Base-by-base conservation (phyloP, 2,888 invertebrate species). In the Lamproptera curius region DNA sequence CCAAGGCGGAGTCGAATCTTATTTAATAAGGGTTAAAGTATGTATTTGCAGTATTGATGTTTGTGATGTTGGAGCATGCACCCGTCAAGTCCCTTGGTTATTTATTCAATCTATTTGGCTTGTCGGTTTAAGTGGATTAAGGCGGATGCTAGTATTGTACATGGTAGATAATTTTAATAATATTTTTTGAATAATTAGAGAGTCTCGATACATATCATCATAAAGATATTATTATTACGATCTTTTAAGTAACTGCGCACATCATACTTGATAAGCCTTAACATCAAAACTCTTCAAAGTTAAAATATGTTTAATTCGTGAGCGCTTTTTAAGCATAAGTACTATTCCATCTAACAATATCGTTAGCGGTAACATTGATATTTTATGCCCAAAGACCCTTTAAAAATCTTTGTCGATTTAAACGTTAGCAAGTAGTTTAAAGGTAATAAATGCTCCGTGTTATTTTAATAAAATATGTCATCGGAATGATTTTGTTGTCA, bases 11-110 rank as follows among this genome's bases (percentile, higher is more conserved):
- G 16, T 38, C 44, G 26, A 45, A 28, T 13, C 37, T 48, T 41
- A 42, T 46, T 42, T 43, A 43, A 42, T 52, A 40, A 49, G 15
- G 40, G 31, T 35, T 36, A 36, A 28, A 35, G 36, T 44, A 26
- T 9, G 40, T 40, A 40, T 49, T 48, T 43, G 43, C 23, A 35
- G 16, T 40, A 39, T 39, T 36, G 14, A 15, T 40, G 13, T 11
- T 13, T 16, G 5, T 26, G 13, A 43, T 40, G 28, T 43, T 43
- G 28, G 39, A n/a, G 14, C 40, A 15, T 26, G 8, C 34, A 34
- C 38, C 43, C 38, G 34, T 43, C 34, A 49, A 36, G 44, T 10
- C 26, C 16, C 36, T 49, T 40, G 43, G 43, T 49, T 42, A 23
- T 37, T n/a, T 10, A 39, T n/a, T 34, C 16, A 14, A 8, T 20